phyloP scores from a whole-genome alignment of 1,140 invertebrate genomes.

The Brachystomella parvula region DNA sequence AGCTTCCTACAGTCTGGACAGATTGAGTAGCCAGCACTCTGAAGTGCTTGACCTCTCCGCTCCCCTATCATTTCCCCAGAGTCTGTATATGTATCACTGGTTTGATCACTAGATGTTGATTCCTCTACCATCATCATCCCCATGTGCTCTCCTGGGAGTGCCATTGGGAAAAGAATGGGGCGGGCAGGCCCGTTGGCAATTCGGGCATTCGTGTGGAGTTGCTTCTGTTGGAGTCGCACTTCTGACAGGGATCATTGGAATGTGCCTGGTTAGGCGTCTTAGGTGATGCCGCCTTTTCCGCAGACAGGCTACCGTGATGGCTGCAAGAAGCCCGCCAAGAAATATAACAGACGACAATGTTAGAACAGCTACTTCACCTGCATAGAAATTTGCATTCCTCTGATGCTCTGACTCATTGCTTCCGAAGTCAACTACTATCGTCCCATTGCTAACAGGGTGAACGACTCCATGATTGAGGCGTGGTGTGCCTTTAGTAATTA shows the following conservation, averaged over 20 bases:
- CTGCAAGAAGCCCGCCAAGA: conserved; percentile 63
- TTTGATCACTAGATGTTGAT: conserved; percentile 24
- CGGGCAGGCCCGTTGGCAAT: conserved; percentile 24
- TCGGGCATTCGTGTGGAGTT: conserved; percentile 13
- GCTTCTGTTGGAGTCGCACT: conserved; percentile 34
- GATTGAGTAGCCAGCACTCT: conserved; percentile 21
- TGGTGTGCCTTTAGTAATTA: conserved; percentile 16
- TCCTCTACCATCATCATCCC: conserved; percentile 16
- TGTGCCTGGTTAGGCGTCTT: conserved; percentile 32
- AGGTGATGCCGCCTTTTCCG: conserved; percentile 33
- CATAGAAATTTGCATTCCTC: conserved; percentile 54
- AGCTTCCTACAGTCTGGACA: conserved; percentile 37
- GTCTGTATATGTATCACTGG: conserved; percentile 35
- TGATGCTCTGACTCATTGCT: conserved; percentile 45
- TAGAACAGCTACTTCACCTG: conserved; percentile 68
- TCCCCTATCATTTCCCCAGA: conserved; percentile 9
- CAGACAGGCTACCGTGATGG: conserved; percentile 60
- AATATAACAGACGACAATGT: conserved; percentile 68
- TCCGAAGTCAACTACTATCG: conserved; percentile 45
- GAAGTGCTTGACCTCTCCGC: background rate
- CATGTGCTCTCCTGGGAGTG: conserved; percentile 27
- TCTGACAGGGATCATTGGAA: conserved; percentile 33
- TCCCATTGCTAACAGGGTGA: background rate
- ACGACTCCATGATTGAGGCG: background rate
- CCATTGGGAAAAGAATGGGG: conserved; percentile 38